Evolutionary conservation across 1,140 invertebrate genomes (phyloP).

Genomic region (Meloidogyne floridensis): DNA sequence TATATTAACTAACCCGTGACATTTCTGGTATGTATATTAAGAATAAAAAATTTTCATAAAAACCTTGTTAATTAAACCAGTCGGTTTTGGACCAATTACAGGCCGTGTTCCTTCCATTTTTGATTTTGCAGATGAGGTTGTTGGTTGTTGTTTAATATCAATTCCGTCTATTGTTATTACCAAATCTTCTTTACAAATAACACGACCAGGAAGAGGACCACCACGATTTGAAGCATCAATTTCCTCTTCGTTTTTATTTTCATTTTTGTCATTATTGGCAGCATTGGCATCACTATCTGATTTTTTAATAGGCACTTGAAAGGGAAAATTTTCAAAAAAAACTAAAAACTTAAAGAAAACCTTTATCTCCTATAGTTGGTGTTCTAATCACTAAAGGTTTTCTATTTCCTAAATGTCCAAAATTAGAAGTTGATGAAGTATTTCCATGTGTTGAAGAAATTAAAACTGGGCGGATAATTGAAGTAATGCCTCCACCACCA

Average conservation of each 20-base stretch:
- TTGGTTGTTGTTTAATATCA: not conserved
- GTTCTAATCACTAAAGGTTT: constrained; percentile 7
- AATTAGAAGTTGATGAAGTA: not conserved
- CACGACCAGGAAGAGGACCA: constrained; percentile 8
- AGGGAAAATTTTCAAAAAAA: not conserved
- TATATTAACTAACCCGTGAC: too few species aligned
- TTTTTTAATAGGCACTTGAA: not conserved
- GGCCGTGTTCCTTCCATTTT: not conserved
- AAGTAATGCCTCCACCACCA: not conserved
- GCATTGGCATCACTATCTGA: not conserved
- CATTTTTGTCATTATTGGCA: not conserved
- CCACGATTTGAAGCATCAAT: not conserved
- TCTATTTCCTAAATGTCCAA: not conserved
- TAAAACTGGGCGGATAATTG: constrained; percentile 39
- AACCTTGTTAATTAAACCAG: constrained; percentile 20
- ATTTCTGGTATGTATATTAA: too few species aligned
- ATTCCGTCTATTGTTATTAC: constrained; percentile 1
- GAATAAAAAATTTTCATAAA: too few species aligned
- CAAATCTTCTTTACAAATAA: constrained; percentile 9
- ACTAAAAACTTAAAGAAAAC: not conserved
- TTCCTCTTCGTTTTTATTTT: too few species aligned
- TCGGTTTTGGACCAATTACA: not conserved
- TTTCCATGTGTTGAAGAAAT: constrained; percentile 7
- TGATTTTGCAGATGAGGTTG: not conserved
- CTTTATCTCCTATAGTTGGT: constrained; percentile 3